Conservation (phyloP, 92 coral and sea anemone genomes). For the Porites rus region DNA sequence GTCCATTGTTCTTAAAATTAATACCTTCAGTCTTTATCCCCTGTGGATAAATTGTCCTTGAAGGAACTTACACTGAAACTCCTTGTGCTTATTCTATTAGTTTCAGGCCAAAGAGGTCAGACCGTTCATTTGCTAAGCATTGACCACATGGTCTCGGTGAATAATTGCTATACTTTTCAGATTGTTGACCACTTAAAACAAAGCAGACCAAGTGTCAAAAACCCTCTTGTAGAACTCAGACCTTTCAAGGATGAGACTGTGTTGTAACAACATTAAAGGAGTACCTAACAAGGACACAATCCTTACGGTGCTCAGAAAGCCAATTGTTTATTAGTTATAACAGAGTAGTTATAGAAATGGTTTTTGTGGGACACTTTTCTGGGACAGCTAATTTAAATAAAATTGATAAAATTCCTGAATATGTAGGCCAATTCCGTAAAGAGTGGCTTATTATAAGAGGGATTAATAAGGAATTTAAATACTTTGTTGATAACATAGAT, state of each 20-base stretch:
- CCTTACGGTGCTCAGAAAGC: conserved; percentile 22
- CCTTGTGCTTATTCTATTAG: conserved; percentile 29
- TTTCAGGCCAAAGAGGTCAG: no score
- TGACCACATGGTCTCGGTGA: conserved; percentile 21
- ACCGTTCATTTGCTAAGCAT: conserved; percentile 23
- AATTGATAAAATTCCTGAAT: no score
- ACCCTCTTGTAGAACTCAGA: conserved; percentile 24
- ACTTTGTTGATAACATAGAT: no score
- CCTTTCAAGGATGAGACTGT: conserved; percentile 37
- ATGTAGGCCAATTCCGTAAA: no score
- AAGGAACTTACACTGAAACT: conserved; percentile 56
- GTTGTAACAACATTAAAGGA: conserved; percentile 28
- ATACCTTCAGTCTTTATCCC: neutral
- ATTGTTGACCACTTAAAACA: conserved; percentile 23
- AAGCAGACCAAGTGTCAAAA: conserved; percentile 3
- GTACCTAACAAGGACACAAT: conserved; percentile 32
- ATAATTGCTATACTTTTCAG: conserved; percentile 28
- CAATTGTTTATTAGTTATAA: conserved; percentile 47
- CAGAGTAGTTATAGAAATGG: no score
- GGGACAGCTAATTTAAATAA: no score
- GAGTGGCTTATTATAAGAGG: no score
- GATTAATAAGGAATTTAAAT: no score
- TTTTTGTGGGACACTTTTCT: no score
- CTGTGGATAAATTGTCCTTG: conserved; percentile 26
- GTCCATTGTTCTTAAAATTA: neutral